These are phyloP conservation scores for Xanthia togata DNA, from an alignment of 2,888 invertebrate species.

Conservation along the genomic window DNA sequence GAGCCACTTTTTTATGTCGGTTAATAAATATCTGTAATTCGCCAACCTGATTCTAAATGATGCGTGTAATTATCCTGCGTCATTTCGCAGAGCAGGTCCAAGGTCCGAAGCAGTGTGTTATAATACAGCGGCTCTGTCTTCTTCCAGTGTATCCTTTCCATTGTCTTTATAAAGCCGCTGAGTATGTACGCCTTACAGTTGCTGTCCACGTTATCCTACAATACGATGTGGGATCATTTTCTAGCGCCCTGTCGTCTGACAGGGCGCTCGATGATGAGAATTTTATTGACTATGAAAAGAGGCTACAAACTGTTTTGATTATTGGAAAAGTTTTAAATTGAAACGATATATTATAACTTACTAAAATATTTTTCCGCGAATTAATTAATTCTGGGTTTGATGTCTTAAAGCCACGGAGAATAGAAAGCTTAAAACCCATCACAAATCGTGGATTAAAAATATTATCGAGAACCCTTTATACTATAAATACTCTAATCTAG, in stretches of 20 bases:
- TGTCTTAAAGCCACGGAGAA: too few species aligned
- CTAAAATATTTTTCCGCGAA: background rate
- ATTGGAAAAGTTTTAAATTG: too few species aligned
- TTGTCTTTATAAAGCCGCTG: conserved; percentile 94
- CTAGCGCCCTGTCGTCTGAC: too few species aligned
- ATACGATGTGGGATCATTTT: conserved; percentile 43
- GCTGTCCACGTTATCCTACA: conserved; percentile 96
- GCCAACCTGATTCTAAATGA: conserved; percentile 94
- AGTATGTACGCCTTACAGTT: conserved; percentile 95
- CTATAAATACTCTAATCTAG: background rate
- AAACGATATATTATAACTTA: background rate
- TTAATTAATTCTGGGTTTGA: too few species aligned
- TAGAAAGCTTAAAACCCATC: too few species aligned
- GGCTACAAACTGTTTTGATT: background rate
- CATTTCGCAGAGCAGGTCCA: conserved; percentile 95
- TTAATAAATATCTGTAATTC: background rate
- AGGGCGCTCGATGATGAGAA: background rate
- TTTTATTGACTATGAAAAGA: background rate
- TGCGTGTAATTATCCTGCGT: conserved; percentile 96
- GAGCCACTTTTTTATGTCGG: background rate
- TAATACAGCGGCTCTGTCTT: conserved; percentile 92
- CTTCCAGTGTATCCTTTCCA: conserved; percentile 94
- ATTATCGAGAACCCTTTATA: background rate
- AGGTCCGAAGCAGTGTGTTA: conserved; percentile 93
- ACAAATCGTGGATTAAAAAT: background rate